Evolutionary conservation across 2,888 invertebrate species (phyloP).

Genomic region (Acholoe squamosa): DNA sequence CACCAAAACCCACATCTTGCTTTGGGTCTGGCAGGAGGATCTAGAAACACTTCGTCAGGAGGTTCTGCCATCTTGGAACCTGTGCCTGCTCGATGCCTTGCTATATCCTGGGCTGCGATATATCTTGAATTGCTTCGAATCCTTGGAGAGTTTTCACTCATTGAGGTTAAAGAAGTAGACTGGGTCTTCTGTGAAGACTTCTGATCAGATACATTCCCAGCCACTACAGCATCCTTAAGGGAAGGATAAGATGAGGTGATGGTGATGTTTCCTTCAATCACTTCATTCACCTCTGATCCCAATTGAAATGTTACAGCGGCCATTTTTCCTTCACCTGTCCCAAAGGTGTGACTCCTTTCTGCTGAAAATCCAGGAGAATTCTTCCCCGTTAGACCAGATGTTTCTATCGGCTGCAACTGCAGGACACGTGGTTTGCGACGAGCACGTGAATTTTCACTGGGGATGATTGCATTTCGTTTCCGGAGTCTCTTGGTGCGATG

Average conservation of each 20-base stretch:
- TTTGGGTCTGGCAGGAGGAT: background rate
- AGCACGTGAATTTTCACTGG: background rate
- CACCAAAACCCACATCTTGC: background rate
- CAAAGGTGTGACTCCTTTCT: background rate
- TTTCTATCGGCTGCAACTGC: slow-evolving; percentile 27
- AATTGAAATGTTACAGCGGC: background rate
- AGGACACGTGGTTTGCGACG: background rate
- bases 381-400: slow-evolving; percentile 14
- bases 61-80: too few species aligned
- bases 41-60: background rate
- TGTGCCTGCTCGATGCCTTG: too few species aligned
- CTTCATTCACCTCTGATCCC: background rate
- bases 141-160: background rate
- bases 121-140: background rate
- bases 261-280: background rate
- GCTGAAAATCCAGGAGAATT: background rate
- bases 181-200: slow-evolving; percentile 49
- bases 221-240: background rate
- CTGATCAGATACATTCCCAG: background rate
- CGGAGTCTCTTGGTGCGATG: background rate
- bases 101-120: too few species aligned
- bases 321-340: background rate
- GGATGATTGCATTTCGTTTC: background rate
- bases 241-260: background rate
- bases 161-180: background rate